Base-by-base conservation (phyloP, 1,140 invertebrate species). In the Acromyrmex heyeri region DNA sequence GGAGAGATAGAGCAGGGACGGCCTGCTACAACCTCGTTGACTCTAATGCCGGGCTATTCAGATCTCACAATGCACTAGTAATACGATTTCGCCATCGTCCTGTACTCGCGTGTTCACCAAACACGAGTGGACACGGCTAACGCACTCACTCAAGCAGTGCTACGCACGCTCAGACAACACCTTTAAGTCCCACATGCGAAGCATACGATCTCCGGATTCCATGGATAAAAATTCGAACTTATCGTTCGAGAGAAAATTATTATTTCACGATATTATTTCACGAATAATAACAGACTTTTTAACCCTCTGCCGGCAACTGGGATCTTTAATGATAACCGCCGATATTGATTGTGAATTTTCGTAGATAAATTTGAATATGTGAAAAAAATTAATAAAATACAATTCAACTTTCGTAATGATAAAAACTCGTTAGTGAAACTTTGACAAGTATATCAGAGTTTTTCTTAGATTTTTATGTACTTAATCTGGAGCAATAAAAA, bases 41-140 rank as follows among this genome's bases (percentile, higher is more conserved):
- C 91, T 94, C 93, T 95, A 94, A 95, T 94, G 92, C 93, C 90
- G 90, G 90, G 90, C 92, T 94, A 95, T 95, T 94, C 94, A 94
- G 92, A 90, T 91, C 72, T 93, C 92, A 94, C 94, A 94, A 95
- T 95, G 93, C 92, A 92, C 92, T 94, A 93, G 93, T 94, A 95
- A 95, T 94, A 94, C 94, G 92, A 94, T 95, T 95, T 94, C 86
- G 85, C 85, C 91, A 86, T 88, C 75, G 67, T 87, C 72, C 57
- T 77, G 70, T 16, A 65, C 86, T 81, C 16, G n/a, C 75, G 57
- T 44, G 69, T 57, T 90, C 86, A 65, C 38, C 59, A 57, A 48
- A 86, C 53, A 81, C 38, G 38, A 27, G 57, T 72, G n/a, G 85
- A 89, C 85, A 65, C 79, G 76, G 65, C 24, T n/a, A 34, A 24